These are phyloP conservation scores for Strix aluco DNA, from an alignment of 2,113 vertebrate species.

Conservation along the genomic window DNA sequence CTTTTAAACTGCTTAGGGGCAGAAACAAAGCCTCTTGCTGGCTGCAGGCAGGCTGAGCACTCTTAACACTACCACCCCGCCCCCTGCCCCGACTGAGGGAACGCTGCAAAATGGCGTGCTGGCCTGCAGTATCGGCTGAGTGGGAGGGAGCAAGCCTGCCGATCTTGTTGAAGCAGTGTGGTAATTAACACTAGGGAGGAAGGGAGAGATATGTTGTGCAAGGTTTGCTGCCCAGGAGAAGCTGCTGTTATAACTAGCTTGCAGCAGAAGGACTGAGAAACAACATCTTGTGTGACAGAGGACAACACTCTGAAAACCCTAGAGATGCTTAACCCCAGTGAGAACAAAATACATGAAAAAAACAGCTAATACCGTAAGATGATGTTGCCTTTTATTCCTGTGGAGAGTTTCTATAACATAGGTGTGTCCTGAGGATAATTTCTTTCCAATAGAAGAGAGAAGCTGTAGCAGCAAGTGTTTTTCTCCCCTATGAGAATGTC, in stretches of 20 bases:
- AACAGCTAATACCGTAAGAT: not conserved
- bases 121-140: not conserved
- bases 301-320: not conserved
- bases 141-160: not conserved
- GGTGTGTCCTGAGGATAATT: not conserved
- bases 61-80: rapidly evolving
- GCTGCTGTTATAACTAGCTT: not conserved
- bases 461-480: not conserved
- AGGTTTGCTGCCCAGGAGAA: not conserved
- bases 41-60: not conserved
- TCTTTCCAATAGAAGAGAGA: not conserved
- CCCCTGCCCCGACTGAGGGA: rapidly evolving
- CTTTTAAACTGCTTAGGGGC: not conserved
- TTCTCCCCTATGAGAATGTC: not conserved
- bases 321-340: not conserved
- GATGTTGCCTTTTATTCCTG: not conserved
- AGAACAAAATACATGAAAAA: not conserved
- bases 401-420: rapidly evolving
- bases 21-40: not conserved
- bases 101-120: not conserved
- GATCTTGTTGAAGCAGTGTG: not conserved
- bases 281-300: not conserved
- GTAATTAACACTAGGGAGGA: not conserved
- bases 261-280: not conserved
- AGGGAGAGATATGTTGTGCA: not conserved